Evolutionary conservation across 1,140 invertebrate species (phyloP).

Genomic region (Brachystomella parvula): DNA sequence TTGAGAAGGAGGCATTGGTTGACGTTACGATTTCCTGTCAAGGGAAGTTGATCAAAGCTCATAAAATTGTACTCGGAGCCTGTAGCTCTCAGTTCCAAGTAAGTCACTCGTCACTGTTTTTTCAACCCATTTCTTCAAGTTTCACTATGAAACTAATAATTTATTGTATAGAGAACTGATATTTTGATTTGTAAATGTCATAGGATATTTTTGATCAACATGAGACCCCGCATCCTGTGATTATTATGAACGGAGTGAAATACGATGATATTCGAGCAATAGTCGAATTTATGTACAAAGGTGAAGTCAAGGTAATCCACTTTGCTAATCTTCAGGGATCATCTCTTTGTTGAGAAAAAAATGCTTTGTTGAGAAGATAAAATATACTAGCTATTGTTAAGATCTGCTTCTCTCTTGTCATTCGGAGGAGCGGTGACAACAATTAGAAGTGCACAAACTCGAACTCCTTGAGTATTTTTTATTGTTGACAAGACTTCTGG

Average conservation of each 20-base stretch:
- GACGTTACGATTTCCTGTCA: conserved; percentile 54
- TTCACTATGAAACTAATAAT: background rate
- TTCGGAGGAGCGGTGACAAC: too few relatives aligned
- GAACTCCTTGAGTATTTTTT: too few relatives aligned
- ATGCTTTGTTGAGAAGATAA: too few relatives aligned
- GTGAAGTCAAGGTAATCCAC: conserved; percentile 48
- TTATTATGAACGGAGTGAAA: conserved; percentile 48
- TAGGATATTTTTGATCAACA: conserved; percentile 46
- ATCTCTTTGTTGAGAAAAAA: too few relatives aligned
- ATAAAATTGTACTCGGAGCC: conserved; percentile 53
- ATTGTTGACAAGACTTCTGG: too few relatives aligned
- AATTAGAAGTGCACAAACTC: too few relatives aligned
- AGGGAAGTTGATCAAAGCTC: conserved; percentile 50
- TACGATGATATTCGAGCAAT: conserved; percentile 46
- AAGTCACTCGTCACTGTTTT: conserved; percentile 2
- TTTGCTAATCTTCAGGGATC: background rate
- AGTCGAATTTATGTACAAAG: conserved; percentile 51
- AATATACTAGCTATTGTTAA: too few relatives aligned
- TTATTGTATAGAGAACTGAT: too few relatives aligned
- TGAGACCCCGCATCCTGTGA: conserved; percentile 46
- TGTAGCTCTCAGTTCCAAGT: conserved; percentile 53
- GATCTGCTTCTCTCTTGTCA: too few relatives aligned
- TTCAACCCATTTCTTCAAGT: background rate
- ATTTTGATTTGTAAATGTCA: background rate
- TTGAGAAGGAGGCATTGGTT: conserved; percentile 47